Conservation (phyloP, 92 coral and sea anemone genomes). For the Porites lobata region DNA sequence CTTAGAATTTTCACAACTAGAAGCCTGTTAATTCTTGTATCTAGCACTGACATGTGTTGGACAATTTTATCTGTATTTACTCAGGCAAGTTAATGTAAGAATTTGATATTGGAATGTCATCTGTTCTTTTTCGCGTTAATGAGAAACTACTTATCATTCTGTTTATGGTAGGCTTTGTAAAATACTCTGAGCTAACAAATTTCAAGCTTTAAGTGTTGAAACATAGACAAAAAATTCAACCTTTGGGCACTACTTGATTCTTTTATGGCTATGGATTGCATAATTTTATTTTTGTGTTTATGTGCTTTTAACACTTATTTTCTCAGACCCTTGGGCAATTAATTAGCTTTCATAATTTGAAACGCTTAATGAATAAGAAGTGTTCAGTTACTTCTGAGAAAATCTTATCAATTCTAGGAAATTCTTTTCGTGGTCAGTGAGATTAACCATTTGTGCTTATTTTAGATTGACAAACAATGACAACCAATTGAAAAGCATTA, state of each 20-base stretch:
- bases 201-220: not conserved
- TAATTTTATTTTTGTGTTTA: constrained; percentile 12
- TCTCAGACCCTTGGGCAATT: constrained; percentile 1
- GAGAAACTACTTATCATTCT: not conserved
- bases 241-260: too few species aligned
- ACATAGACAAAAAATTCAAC: too few species aligned
- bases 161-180: not conserved
- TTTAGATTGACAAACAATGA: too few species aligned
- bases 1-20: not conserved
- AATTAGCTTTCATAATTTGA: constrained; percentile 1
- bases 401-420: constrained; percentile 3
- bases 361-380: not conserved
- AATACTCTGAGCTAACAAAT: not conserved
- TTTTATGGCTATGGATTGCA: too few species aligned
- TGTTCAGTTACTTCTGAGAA: constrained; percentile 25
- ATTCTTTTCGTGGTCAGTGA: not conserved
- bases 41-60: not conserved
- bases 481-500: too few species aligned
- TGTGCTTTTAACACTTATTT: not conserved
- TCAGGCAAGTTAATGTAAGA: not conserved
- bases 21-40: not conserved
- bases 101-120: not conserved
- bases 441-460: not conserved
- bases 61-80: not conserved
- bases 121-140: not conserved